phyloP scores from a whole-genome alignment of 2,797 vertebrate species.

The Chloroceryle amazona region DNA sequence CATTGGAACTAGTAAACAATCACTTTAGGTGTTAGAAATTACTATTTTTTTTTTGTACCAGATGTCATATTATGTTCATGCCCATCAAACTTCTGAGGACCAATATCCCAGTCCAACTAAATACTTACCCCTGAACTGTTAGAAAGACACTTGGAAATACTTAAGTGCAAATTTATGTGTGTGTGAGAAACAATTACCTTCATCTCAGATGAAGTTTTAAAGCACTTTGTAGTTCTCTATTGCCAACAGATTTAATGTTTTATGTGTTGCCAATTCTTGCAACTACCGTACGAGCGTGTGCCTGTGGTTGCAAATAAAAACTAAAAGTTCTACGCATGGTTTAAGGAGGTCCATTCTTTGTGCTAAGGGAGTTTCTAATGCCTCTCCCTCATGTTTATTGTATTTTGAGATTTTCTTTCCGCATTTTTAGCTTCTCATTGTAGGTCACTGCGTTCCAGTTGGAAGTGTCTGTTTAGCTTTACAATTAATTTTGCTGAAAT shows the following conservation, averaged over 20 bases:
- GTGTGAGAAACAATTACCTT: slow-evolving; percentile 81
- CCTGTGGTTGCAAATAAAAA: slow-evolving; percentile 77
- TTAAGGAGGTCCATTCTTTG: slow-evolving; percentile 75
- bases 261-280: slow-evolving; percentile 88
- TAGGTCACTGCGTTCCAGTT: slow-evolving; percentile 83
- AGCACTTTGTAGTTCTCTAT: slow-evolving; percentile 97
- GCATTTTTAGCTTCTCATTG: slow-evolving; percentile 85
- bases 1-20: slow-evolving; percentile 74
- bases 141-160: slow-evolving; percentile 79
- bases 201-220: slow-evolving; percentile 85
- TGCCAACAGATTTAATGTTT: slow-evolving; percentile 89
- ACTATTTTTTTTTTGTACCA: slow-evolving; percentile 22
- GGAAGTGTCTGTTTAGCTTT: slow-evolving; percentile 86
- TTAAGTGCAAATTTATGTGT: slow-evolving; percentile 80
- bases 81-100: slow-evolving; percentile 83
- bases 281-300: slow-evolving; percentile 71
- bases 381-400: slow-evolving; percentile 75
- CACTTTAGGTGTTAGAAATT: slow-evolving; percentile 76
- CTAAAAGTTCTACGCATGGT: slow-evolving; percentile 54
- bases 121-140: slow-evolving; percentile 63
- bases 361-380: slow-evolving; percentile 65
- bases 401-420: slow-evolving; percentile 67
- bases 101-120: slow-evolving; percentile 82
- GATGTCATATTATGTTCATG: slow-evolving; percentile 54
- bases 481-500: slow-evolving; percentile 78